Base-by-base conservation (phyloP, 2,888 invertebrate genomes). In the Cenopis cana region DNA sequence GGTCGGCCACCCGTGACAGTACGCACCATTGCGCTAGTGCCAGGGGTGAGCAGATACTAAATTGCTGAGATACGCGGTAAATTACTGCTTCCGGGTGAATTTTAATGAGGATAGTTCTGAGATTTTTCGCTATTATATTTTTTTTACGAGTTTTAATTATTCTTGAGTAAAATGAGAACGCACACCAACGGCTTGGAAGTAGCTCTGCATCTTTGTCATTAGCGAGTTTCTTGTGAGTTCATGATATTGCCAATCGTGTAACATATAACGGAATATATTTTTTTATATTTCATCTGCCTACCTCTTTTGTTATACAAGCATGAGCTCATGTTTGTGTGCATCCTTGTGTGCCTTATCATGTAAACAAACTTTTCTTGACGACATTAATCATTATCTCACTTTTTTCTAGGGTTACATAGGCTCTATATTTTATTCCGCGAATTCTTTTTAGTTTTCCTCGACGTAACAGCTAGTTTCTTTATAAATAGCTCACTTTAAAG, bases 1-100 rank as follows among this genome's bases (percentile, higher is more conserved):
- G 81, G 67, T 76, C 89, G 85, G 79, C 91, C 88, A 88, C 85
- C 89, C 91, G 86, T 84, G 85, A 87, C 90, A 77, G 76, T 80
- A 89, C 86, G 87, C 87, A 83, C 85, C 87, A 87, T 86, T 83
- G 82, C 84, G 68, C 72, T 72, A 69, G 74, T 71, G 69, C 74
- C 68, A 61, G 72, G 74, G 74, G 41, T 74, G 74, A 75, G 76
- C 76, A 77, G 71, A 75, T 72, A 73, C 70, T 61, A 76, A 77
- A 76, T 76, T 75, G 76, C 75, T 73, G 75, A 76, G 76, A 76
- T 73, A 73, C 74, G 73, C 74, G 72, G 77, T 78, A 76, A 81
- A 77, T 79, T 78, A 82, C 79, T 73, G 80, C 77, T 84, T 86
- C 84, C 86, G 82, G 74, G 83, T 77, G 76, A 77, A 73, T 76